A percentile compares a stretch with the other conserved stretches of the same genome.
These are phyloP conservation scores for Helicoverpa assulta DNA, from an alignment of 2,888 invertebrate genomes.

Conservation along the genomic window DNA sequence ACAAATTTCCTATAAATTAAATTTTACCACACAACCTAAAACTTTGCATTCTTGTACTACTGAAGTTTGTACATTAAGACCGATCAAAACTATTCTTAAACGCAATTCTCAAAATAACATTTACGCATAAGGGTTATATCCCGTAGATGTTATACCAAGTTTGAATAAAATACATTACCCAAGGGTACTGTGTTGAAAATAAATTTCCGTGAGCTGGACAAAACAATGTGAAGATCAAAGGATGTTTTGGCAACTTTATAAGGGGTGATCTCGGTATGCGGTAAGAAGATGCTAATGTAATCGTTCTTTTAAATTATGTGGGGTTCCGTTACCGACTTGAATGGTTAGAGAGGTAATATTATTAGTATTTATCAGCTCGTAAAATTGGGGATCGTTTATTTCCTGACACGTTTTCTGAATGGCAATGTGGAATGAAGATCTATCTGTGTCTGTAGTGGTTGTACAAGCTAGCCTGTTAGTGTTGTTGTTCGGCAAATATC, in stretches of 20 bases:
- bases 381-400: conserved; percentile 59
- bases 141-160: conserved; percentile 56
- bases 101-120: conserved; percentile 54
- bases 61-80: conserved; percentile 28
- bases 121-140: conserved; percentile 55
- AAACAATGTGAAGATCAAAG: conserved; percentile 80
- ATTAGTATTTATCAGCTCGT: conserved; percentile 70
- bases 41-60: conserved; percentile 23
- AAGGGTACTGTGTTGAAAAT: conserved; percentile 69
- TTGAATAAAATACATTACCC: conserved; percentile 76
- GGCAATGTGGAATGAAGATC: conserved; percentile 15
- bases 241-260: conserved; percentile 78
- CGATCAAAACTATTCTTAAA: conserved; percentile 50
- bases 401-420: conserved; percentile 38
- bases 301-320: conserved; percentile 74
- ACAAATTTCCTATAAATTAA: conserved; percentile 32
- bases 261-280: conserved; percentile 76
- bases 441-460: conserved; percentile 7
- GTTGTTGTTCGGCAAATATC: conserved; percentile 16
- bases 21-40: conserved; percentile 13
- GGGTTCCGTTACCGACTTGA: conserved; percentile 69
- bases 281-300: conserved; percentile 81
- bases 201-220: conserved; percentile 82
- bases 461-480: not conserved
- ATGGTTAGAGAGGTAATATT: conserved; percentile 65